Evolutionary conservation across 2,113 vertebrate genomes (phyloP).

Genomic region (Rhabdornis inornatus): DNA sequence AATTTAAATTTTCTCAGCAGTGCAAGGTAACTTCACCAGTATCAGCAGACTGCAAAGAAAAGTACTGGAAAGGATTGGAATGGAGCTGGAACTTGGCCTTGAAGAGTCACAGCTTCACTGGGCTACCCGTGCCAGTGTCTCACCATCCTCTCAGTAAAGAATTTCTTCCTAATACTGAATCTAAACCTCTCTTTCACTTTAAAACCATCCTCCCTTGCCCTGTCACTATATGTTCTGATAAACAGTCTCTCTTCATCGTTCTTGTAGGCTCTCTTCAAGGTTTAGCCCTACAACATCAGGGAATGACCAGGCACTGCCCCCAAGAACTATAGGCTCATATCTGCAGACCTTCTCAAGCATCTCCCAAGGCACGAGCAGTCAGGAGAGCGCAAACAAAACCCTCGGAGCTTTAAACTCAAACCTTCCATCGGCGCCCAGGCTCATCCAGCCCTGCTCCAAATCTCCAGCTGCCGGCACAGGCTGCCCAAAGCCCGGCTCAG

Average conservation of each 20-base stretch:
- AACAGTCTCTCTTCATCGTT: neutral
- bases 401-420: neutral
- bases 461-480: neutral
- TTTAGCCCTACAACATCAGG: neutral
- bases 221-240: neutral
- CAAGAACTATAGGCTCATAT: neutral
- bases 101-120: neutral
- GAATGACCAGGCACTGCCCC: fast-evolving
- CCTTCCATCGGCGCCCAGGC: too few relatives aligned
- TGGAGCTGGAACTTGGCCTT: neutral
- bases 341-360: neutral
- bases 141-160: neutral
- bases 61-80: neutral
- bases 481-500: neutral
- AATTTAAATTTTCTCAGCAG: neutral
- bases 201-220: neutral
- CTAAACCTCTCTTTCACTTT: neutral
- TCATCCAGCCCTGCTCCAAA: neutral
- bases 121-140: neutral
- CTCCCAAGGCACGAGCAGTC: neutral
- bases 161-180: neutral
- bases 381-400: neutral
- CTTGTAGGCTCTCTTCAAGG: neutral
- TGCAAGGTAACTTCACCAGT: neutral
- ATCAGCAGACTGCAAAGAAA: neutral